Evolutionary conservation across 2,888 invertebrate species (phyloP), one percentile per base, ranked within the genome.

Genomic region (Drosophila siamana): DNA sequence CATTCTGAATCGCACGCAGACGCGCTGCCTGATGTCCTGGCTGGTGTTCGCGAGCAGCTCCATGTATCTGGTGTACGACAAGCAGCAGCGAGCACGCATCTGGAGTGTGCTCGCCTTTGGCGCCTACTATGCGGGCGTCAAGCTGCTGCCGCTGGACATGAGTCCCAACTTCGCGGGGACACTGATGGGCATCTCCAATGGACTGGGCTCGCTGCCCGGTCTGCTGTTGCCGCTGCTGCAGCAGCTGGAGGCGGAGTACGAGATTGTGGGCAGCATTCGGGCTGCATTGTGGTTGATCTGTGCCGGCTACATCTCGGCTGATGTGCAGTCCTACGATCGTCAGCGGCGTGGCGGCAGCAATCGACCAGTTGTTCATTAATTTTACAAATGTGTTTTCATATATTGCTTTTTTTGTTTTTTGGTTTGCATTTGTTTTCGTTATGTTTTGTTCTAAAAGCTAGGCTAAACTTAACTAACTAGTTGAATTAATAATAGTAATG

Each of bases 131-230:
- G 94, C 95, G 4, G 90, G 91, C 63, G 94, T 95, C 93, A 95
- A 95, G 90, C 93, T 95, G 15, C 94, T 94, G 82, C 94, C 94
- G 0, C 91, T 95, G 50, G 95, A 95, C 89, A 92, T 95, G 71
- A 94, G 94, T 89, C 93, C 94, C 22, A 95, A 95, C 86, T 95
- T 93, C 83, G 94, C 95, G 0, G 95, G 94, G 4, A 94, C 94
- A 0, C 91, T 95, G 56, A 95, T 94, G 94, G 95, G 94, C 0
- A 94, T 95, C 44, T 94, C 94, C 1, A 95, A 95, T 78, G 95
- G 95, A 0, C 93, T 95, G 28, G 95, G 95, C 4, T 95, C 95
- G 0, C 91, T 95, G 43, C 94, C 95, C 0, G 95, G 95, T 16
- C 94, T 95, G 80, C 90, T 95, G 36, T 94, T 95, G 2, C 95